A percentile compares a stretch with the other conserved stretches of the same genome.
These are phyloP conservation scores for Limnephilus lunatus DNA, from an alignment of 2,888 invertebrate genomes.

Conservation along the genomic window DNA sequence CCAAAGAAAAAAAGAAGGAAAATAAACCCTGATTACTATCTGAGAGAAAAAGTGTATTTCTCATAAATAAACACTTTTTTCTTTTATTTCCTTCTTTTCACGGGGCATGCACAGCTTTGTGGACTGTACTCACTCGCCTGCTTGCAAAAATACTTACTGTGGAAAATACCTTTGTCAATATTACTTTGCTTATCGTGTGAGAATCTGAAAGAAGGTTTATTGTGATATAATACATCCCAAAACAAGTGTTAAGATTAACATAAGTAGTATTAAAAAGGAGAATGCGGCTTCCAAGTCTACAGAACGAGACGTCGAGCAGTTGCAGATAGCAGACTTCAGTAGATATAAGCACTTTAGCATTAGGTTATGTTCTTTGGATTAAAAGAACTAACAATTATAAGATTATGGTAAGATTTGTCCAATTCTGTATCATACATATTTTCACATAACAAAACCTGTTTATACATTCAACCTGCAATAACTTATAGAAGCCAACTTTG, in stretches of 20 bases:
- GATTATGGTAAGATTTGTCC: slow-evolving; percentile 25
- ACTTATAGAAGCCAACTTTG: neutral
- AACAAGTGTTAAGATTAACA: neutral
- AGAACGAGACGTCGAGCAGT: slow-evolving; percentile 21
- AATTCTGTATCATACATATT: neutral
- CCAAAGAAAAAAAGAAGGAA: neutral
- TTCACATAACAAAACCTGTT: neutral
- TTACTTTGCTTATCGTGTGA: neutral
- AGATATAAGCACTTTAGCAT: slow-evolving; percentile 22
- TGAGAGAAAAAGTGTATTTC: neutral
- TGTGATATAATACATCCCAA: neutral
- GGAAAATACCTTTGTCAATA: neutral
- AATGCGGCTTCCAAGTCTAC: neutral
- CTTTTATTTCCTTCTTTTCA: neutral
- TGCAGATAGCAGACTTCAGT: slow-evolving; percentile 6
- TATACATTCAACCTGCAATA: neutral
- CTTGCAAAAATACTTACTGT: neutral
- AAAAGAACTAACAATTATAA: slow-evolving; percentile 3
- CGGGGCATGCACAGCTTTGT: neutral
- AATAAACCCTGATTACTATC: neutral
- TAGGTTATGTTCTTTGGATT: neutral
- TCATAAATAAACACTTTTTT: neutral
- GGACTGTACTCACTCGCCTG: neutral
- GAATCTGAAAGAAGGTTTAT: neutral
- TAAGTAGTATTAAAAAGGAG: slow-evolving; percentile 8